Base-by-base conservation (phyloP, 1,140 invertebrate species). In the Laodelphax striatellus region DNA sequence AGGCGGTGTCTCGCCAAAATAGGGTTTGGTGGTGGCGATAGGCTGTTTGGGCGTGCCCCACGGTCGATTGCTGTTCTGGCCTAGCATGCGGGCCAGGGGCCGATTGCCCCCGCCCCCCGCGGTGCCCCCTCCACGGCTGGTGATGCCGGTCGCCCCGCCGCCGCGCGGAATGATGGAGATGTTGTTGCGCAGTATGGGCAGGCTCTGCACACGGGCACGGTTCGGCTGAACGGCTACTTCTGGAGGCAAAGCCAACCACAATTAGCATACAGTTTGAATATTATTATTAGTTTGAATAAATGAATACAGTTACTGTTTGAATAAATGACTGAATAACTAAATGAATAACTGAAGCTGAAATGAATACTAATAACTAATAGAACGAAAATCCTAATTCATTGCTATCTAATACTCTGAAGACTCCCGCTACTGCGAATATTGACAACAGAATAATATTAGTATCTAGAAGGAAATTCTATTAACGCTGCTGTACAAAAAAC, bases 131-230 rank as follows among this genome's bases (percentile, higher is more conserved):
- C 2, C 46, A 3, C 46, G 16, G n/a, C 21, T 50, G 16, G 46
- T 50, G 16, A 50, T 50, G 16, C 46, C 46, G 6, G 46, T 17
- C 6, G 14, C 43, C 31, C 31, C 56, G 42, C 24, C 21, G 31
- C 38, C 43, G 10, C 59, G 59, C 16, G 52, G 59, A n/a, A 60
- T 60, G 8, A 60, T 60, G 8, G 59, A 60, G 21, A 60, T 60
- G 43, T 60, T 60, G 53, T 60, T 60, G 43, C 59, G 42, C 13
- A 59, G 22, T 5, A 50, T 44, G 13, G 52, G 41, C 6, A 60
- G 43, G 24, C 42, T 54, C 9, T 52, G 59, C 0, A 52, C 59
- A 14, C 59, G 19, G n/a, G 54, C 41, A 13, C 59, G 53, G 2
- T 52, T 60, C 41, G 59, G 52, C 38, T 60, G 59, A 3, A 60